Base-by-base conservation (phyloP, 2,113 vertebrate genomes). In the Callopanchax toddi region DNA sequence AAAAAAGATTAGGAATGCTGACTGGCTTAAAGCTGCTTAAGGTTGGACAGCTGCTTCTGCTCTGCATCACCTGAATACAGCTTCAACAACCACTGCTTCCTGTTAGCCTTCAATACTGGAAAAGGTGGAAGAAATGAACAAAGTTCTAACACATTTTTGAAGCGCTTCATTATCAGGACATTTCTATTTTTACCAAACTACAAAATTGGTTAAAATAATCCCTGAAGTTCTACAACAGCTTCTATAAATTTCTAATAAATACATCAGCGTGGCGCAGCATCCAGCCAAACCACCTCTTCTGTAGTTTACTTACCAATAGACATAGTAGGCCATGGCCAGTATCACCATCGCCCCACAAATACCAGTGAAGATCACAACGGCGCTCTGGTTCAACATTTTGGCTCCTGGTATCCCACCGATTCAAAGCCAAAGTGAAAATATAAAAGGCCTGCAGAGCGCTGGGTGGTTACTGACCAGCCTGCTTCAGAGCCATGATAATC, bases 351-450 rank as follows among this genome's bases (percentile, higher is more conserved):
- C 90, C 60, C 92, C 92, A 86, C 92, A 93, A 25, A 92, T 87
- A 23, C 92, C 92, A 37, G 92, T 92, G 82, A 93, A 93, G 83
- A 93, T 84, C 86, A 93, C 86, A 68, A 93, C 92, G 44, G 89
- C 89, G 21, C 91, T 90, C 81, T 93, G 92, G 83, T 92, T 93
- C 81, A 92, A 66, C 92, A 93, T 93, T 69, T 86, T 89, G 58
- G 75, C 81, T 72, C 44, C 53, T 54, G 39, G 25, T 78, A 18
- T 55, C 8, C 45, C 67, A 66, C 78, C 74, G 72, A 79, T 39
- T 56, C 21, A 68, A 55, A 75, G 16, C 60, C 61, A 83, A 25
- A 80, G 72, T 23, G 60, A 78, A 57, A 34, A 53, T 86, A 91
- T 93, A 21, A 50, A 42, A 60, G 46, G 40, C 36, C 62, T 55